phyloP scores from a whole-genome alignment of 1,140 invertebrate species.

The Andrena cerasifolii region DNA sequence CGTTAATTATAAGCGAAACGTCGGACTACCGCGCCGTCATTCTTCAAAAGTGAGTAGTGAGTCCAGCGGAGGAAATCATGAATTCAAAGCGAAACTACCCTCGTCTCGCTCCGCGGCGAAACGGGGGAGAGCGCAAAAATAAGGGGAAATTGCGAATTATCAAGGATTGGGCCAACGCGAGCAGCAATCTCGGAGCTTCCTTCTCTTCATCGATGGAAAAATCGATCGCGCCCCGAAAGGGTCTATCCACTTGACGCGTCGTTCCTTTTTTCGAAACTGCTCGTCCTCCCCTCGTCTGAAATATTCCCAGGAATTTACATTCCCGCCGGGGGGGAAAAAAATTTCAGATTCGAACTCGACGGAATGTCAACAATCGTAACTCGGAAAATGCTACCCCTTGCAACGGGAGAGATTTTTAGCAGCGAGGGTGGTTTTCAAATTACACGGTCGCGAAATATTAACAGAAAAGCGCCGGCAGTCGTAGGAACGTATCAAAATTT shows the following conservation, averaged over 20 bases:
- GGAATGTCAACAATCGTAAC: not conserved
- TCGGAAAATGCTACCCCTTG: not conserved
- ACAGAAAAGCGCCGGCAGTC: not conserved
- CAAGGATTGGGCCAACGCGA: not conserved
- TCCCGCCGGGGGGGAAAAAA: not conserved
- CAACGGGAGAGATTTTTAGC: not conserved
- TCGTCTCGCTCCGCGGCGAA: not conserved
- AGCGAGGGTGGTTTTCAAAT: not conserved
- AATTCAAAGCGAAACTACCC: not conserved
- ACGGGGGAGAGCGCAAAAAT: not conserved
- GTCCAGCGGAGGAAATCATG: not conserved
- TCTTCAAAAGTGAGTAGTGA: not conserved
- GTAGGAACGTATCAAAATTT: slow-evolving; percentile 23
- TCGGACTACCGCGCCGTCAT: no score
- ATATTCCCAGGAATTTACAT: slow-evolving; percentile 18
- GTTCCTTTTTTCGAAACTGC: not conserved
- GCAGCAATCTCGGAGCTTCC: not conserved
- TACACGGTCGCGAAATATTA: slow-evolving; percentile 20
- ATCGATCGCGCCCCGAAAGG: not conserved
- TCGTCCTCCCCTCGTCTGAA: not conserved
- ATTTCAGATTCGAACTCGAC: not conserved
- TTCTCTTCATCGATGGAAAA: not conserved
- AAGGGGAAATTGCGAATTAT: slow-evolving; percentile 1
- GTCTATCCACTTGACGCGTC: not conserved
- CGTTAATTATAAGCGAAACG: no score